Percentiles rank a stretch among this genome's conserved stretches.
Conservation (phyloP, 1,140 invertebrate species). For the Diorhabda carinulata region DNA sequence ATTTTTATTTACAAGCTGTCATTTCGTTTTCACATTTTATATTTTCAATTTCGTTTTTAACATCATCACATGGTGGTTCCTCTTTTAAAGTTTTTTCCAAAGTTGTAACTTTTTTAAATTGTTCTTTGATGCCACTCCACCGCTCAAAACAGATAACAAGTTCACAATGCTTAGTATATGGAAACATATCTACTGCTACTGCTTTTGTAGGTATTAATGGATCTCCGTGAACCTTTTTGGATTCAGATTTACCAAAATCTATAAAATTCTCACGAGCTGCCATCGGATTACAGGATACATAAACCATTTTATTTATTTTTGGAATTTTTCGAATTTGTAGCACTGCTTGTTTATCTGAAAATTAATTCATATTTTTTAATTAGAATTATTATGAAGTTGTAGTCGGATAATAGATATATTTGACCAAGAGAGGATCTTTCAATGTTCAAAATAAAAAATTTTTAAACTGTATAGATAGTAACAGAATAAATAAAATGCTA, state of each 20-base stretch:
- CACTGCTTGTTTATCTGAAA: conserved; percentile 75
- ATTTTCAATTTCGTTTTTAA: too few relatives aligned
- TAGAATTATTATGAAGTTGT: too few relatives aligned
- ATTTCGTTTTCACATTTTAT: too few relatives aligned
- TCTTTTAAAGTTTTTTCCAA: too few relatives aligned
- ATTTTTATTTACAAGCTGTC: too few relatives aligned
- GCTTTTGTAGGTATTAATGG: conserved; percentile 78
- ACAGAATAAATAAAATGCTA: too few relatives aligned
- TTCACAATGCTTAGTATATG: conserved; percentile 86
- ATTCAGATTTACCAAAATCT: conserved; percentile 74
- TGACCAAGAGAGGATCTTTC: too few relatives aligned
- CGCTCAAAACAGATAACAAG: conserved; percentile 80
- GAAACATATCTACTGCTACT: conserved; percentile 91
- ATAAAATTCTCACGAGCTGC: conserved; percentile 84
- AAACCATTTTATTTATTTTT: conserved; percentile 77
- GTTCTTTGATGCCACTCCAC: conserved; percentile 28
- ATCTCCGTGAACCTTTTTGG: conserved; percentile 76
- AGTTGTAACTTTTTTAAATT: not conserved
- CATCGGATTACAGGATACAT: conserved; percentile 87
- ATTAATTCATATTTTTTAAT: not conserved
- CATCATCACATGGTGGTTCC: too few relatives aligned
- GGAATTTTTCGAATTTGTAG: conserved; percentile 69
- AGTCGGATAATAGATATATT: too few relatives aligned
- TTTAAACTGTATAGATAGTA: too few relatives aligned
- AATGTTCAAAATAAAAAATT: too few relatives aligned